These are phyloP conservation scores for Oryzias curvinotus DNA, from an alignment of 2,113 vertebrate genomes.

Conservation along the genomic window DNA sequence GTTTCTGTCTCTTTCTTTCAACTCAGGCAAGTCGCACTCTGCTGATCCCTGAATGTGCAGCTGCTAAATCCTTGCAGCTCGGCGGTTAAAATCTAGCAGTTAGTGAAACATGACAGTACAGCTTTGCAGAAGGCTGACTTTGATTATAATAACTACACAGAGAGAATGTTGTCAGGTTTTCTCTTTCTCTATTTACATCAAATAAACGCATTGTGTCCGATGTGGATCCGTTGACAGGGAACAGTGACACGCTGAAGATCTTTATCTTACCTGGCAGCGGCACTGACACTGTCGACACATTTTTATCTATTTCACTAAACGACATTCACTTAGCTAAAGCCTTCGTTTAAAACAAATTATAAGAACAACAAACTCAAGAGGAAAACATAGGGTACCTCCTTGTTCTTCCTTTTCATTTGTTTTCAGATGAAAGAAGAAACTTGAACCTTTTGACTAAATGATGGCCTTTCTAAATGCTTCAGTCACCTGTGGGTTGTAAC, in stretches of 20 bases:
- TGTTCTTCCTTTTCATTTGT: background rate
- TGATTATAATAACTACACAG: constrained; percentile 31
- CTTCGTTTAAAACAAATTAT: background rate
- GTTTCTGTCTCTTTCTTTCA: constrained; percentile 27
- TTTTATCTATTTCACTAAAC: background rate
- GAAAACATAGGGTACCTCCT: background rate
- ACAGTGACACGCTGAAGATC: constrained; percentile 16
- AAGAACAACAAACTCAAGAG: background rate
- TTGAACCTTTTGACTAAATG: background rate
- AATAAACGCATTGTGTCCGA: constrained; percentile 29
- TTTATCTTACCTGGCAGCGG: constrained; percentile 16
- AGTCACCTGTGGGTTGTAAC: no score
- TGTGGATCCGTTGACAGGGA: constrained; percentile 6
- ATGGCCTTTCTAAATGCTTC: no score
- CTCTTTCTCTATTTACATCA: constrained; percentile 20
- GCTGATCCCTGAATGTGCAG: constrained; percentile 41
- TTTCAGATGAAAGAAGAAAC: background rate
- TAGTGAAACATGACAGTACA: constrained; percentile 32
- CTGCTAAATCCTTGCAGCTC: constrained; percentile 34
- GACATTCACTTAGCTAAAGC: background rate
- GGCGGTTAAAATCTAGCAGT: constrained; percentile 41
- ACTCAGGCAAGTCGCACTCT: constrained; percentile 18
- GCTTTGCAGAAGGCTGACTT: constrained; percentile 48
- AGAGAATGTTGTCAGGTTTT: constrained; percentile 31
- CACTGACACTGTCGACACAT: constrained; percentile 8